Percentiles rank a stretch among this genome's conserved stretches.
Conservation (phyloP, 2,797 vertebrate genomes). For the Chaenodraco wilsoni region DNA sequence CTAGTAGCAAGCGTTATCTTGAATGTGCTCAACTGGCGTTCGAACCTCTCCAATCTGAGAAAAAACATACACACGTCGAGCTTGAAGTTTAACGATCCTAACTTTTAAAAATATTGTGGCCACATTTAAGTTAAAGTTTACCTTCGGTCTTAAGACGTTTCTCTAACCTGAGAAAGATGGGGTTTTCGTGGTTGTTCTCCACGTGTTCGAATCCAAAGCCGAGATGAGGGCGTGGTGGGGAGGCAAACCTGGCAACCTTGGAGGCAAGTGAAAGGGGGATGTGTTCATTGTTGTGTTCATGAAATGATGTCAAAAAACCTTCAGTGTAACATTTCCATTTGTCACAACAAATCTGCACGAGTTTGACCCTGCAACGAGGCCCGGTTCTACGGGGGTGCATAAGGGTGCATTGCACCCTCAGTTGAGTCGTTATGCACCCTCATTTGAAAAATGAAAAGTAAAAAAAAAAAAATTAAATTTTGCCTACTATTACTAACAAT, state of each 20-base stretch:
- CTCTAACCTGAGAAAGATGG: neutral
- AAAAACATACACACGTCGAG: neutral
- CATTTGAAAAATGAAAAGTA: too few relatives aligned
- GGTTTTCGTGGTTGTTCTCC: too few relatives aligned
- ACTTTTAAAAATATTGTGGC: neutral
- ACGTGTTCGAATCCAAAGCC: neutral
- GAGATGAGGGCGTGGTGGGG: neutral
- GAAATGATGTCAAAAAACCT: neutral
- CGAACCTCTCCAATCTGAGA: fast-evolving
- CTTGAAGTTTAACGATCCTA: neutral
- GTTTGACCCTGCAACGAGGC: too few relatives aligned
- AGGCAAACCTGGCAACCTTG: neutral
- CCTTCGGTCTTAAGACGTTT: neutral
- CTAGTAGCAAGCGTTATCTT: neutral
- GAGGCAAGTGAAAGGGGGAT: neutral
- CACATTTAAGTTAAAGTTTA: neutral
- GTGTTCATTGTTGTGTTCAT: neutral
- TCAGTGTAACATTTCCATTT: neutral
- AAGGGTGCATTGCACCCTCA: too few relatives aligned
- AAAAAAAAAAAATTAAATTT: too few relatives aligned
- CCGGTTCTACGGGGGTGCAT: too few relatives aligned
- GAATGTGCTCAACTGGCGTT: too few relatives aligned
- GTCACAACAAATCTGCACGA: too few relatives aligned
- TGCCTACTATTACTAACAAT: too few relatives aligned
- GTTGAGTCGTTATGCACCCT: too few relatives aligned